Evolutionary conservation across 2,888 invertebrate genomes (phyloP).

Genomic region (Oscheius sp.): DNA sequence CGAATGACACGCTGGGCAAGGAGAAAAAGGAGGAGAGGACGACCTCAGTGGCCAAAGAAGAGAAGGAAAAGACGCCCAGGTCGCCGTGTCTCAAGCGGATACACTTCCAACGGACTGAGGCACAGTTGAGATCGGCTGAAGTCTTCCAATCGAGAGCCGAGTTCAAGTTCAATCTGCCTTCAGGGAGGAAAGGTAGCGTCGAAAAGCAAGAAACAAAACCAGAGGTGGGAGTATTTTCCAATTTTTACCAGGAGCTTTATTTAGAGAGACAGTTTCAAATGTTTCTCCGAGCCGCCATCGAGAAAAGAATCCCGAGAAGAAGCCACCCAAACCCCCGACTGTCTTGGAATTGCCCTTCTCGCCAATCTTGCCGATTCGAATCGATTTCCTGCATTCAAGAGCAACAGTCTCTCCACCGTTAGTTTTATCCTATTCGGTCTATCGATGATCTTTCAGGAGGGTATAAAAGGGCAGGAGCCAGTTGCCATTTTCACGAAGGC

Average conservation of each 20-base stretch:
- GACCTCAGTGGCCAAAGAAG: constrained; percentile 28
- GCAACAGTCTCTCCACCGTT: constrained; percentile 27
- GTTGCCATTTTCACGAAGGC: neutral
- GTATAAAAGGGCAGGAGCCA: neutral
- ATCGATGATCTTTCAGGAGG: constrained; percentile 2
- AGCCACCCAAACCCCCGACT: constrained; percentile 52
- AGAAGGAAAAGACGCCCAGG: constrained; percentile 45
- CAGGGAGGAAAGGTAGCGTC: constrained; percentile 11
- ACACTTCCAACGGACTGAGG: constrained; percentile 57
- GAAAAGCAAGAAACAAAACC: constrained; percentile 2
- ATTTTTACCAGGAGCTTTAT: neutral
- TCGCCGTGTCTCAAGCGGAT: constrained; percentile 60
- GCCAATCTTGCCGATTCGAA: neutral
- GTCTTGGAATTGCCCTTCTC: neutral
- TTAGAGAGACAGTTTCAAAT: neutral
- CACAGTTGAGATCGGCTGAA: constrained; percentile 42
- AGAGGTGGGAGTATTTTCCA: neutral
- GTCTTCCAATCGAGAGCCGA: constrained; percentile 20
- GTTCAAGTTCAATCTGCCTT: constrained; percentile 31
- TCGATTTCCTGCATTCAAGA: constrained; percentile 50
- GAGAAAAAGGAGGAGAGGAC: constrained; percentile 19
- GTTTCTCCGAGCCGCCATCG: constrained; percentile 14
- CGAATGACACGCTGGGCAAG: constrained; percentile 25
- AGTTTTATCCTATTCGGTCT: neutral
- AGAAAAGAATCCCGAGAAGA: constrained; percentile 55